Conservation (phyloP, 1,140 invertebrate genomes). For the Neotoxoptera formosana region DNA sequence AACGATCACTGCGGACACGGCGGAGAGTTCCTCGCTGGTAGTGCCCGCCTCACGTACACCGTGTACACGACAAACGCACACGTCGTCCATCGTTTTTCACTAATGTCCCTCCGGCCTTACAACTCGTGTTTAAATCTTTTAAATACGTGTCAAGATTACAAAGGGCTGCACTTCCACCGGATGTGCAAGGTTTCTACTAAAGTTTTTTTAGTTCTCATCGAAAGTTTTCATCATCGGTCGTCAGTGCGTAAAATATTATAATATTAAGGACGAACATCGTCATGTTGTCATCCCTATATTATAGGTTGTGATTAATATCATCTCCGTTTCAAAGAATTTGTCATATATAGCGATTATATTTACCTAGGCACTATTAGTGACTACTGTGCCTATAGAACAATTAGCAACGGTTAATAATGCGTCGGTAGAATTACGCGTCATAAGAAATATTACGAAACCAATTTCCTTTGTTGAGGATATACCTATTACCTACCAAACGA, state of each 20-base stretch:
- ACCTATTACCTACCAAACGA: neutral
- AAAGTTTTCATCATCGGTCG: slow-evolving; percentile 48
- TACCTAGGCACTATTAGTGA: neutral
- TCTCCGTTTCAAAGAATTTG: neutral
- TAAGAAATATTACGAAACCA: neutral
- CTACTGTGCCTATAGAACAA: neutral
- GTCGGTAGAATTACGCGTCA: neutral
- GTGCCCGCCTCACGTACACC: neutral
- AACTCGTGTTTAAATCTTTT: slow-evolving; percentile 29
- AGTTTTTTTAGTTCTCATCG: slow-evolving; percentile 33
- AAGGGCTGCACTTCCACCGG: slow-evolving; percentile 50
- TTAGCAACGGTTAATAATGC: neutral
- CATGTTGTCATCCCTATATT: too few species aligned
- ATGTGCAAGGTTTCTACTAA: slow-evolving; percentile 52
- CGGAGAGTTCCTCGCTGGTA: neutral
- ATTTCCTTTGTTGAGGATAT: neutral
- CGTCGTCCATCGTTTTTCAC: neutral
- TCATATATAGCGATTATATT: neutral
- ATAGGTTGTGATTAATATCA: neutral
- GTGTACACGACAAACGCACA: neutral
- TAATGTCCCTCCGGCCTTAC: slow-evolving; percentile 54
- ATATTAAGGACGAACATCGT: neutral
- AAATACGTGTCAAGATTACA: slow-evolving; percentile 57
- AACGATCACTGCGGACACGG: neutral
- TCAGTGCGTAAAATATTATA: neutral